A percentile compares a stretch with the other conserved stretches of the same genome.
Conservation (phyloP, 2,113 vertebrate genomes). For the Shinisaurus crocodilurus region DNA sequence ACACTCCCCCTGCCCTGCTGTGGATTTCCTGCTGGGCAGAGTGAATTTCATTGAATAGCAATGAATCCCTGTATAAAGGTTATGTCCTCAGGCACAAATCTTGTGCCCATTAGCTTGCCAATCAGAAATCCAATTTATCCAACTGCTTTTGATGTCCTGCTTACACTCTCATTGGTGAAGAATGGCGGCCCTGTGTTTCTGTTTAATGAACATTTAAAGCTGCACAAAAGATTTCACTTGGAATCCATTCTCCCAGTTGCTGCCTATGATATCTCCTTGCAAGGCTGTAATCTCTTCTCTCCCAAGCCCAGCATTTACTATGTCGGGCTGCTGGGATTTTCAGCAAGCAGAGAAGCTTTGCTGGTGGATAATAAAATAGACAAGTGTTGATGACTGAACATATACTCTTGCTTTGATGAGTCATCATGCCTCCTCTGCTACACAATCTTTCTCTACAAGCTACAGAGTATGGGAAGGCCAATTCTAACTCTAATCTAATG, state of each 20-base stretch:
- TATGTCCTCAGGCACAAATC: not conserved
- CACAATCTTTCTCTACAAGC: constrained; percentile 24
- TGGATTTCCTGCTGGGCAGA: constrained; percentile 28
- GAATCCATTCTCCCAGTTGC: constrained; percentile 6
- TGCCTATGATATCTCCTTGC: not conserved
- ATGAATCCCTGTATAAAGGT: constrained; percentile 10
- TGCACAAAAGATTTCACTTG: constrained; percentile 2
- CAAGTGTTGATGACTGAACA: constrained; percentile 8
- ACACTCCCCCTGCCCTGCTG: not conserved
- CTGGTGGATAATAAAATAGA: not conserved
- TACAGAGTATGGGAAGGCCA: constrained; percentile 1
- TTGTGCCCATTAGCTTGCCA: not conserved
- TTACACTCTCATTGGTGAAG: not conserved
- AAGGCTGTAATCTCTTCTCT: not conserved
- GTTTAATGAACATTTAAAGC: not conserved
- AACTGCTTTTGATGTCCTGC: not conserved
- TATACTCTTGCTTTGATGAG: constrained; percentile 26
- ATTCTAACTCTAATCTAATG: constrained; percentile 12
- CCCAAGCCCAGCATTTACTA: not conserved
- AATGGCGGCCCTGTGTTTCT: not conserved
- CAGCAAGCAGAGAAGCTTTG: constrained; percentile 30
- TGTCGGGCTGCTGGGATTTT: constrained; percentile 18
- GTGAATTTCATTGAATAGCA: constrained; percentile 8
- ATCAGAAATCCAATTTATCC: not conserved
- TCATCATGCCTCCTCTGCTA: constrained; percentile 35